Evolutionary conservation across 2,113 vertebrate species (phyloP), one percentile per base, ranked within the genome.

Genomic region (Oreochromis spilurus): DNA sequence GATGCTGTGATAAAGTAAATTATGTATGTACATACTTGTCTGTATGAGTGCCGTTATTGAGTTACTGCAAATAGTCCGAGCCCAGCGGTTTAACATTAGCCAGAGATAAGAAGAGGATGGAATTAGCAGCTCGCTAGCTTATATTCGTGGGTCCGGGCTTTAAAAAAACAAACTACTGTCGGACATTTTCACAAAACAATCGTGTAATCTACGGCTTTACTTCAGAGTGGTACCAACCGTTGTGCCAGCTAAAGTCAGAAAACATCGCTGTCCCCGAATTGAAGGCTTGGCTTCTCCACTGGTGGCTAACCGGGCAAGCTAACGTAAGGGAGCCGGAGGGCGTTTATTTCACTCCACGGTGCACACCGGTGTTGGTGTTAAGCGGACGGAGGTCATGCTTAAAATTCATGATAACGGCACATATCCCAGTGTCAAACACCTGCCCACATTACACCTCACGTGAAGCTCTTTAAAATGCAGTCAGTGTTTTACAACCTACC

Each of bases 111-210:
- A 87, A 45, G 83, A 75, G 87, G 89, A 84, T 91, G 90, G 26
- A 88, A 84, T 89, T 88, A 94, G 93, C 94, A 81, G 67, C 81
- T 89, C 34, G 84, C 88, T 91, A 89, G 80, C 88, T 67, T 70
- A 21, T 43, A 45, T 38, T 13, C 38, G 52, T 10, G 88, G 91
- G 84, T 91, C 94, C 9, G 38, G 38, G 14, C 8, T 31, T 75
- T 57, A 19, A 50, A 87, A 34, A 55, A 84, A 75, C 26, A 21
- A 26, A 36, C 55, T 6, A 5, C 10, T 54, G 2, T 3, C 12
- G 19, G 13, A 26, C 1, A 4, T 14, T 65, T 24, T 2, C 9
- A 6, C 2, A 50, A 86, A 75, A 26, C 16, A 12, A 75, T 5
- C 11, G 31, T 29, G 19, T 34, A 58, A n/a, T 55, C 45, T 5